A percentile compares a stretch with the other conserved stretches of the same genome.
Evolutionary conservation across 2,113 vertebrate genomes (phyloP).

Genomic region (Neoarius graeffei): DNA sequence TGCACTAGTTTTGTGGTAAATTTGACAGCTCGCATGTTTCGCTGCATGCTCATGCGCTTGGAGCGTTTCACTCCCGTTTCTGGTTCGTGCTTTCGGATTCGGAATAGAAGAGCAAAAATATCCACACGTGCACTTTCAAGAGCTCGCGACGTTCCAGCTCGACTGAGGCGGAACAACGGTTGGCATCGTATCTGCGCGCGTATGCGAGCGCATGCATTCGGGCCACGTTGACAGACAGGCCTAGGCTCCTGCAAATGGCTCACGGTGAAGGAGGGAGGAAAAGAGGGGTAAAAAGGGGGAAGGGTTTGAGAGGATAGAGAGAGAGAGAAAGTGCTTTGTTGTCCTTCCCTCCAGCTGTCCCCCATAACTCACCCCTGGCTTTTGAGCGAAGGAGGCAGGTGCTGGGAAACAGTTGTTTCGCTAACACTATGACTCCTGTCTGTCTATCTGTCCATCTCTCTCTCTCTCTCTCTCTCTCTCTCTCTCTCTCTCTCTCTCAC

Average conservation of each 20-base stretch:
- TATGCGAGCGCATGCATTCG: not conserved
- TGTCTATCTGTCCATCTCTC: not conserved
- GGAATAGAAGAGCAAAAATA: not conserved
- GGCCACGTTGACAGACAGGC: conserved; percentile 49
- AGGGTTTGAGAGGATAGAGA: conserved; percentile 39
- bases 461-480: not conserved
- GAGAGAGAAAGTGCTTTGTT: conserved; percentile 56
- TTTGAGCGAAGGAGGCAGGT: conserved; percentile 51
- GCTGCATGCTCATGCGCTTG: not conserved
- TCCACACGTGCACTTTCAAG: no score
- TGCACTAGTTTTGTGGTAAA: not conserved
- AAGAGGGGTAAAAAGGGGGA: conserved; percentile 32
- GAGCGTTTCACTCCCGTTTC: not conserved
- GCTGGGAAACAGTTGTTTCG: conserved; percentile 43
- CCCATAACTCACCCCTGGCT: conserved; percentile 47
- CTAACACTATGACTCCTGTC: conserved; percentile 61
- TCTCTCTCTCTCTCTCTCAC: not conserved
- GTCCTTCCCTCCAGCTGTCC: conserved; percentile 48
- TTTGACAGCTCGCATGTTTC: not conserved
- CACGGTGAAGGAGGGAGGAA: conserved; percentile 40
- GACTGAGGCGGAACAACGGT: no score
- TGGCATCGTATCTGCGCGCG: not conserved
- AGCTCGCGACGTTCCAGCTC: not conserved
- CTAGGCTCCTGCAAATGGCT: conserved; percentile 37
- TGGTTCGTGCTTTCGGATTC: not conserved